phyloP scores from a whole-genome alignment of 1,140 invertebrate species.

The Hylaeus anthracinus region DNA sequence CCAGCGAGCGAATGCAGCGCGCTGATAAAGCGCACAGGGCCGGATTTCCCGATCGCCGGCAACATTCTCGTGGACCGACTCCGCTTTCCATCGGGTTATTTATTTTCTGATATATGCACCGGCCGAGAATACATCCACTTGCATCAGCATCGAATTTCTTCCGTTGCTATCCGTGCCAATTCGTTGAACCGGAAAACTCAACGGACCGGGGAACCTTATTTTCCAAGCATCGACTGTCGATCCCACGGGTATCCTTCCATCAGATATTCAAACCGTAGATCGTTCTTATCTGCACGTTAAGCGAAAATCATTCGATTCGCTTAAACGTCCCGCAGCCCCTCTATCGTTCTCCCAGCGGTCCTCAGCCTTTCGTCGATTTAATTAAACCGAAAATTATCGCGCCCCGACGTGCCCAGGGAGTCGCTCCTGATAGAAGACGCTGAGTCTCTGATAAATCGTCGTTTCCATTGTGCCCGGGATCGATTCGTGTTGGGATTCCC shows the following conservation, averaged over 20 bases:
- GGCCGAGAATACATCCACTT: slow-evolving; percentile 42
- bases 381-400: slow-evolving; percentile 43
- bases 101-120: slow-evolving; percentile 45
- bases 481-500: not conserved
- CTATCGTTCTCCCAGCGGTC: too few relatives aligned
- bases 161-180: slow-evolving; percentile 40
- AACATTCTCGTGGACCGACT: slow-evolving; percentile 30
- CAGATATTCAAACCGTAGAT: slow-evolving; percentile 50
- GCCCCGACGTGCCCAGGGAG: not conserved
- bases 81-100: slow-evolving; percentile 38
- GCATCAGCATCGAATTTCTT: slow-evolving; percentile 44
- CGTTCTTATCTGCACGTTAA: slow-evolving; percentile 50
- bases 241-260: slow-evolving; percentile 46
- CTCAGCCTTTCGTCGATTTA: slow-evolving; percentile 18
- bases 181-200: slow-evolving; percentile 47
- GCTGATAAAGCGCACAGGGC: not conserved
- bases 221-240: slow-evolving; percentile 42
- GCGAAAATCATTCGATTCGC: slow-evolving; percentile 51
- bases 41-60: slow-evolving; percentile 1
- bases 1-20: not conserved
- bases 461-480: not conserved
- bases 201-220: slow-evolving; percentile 45
- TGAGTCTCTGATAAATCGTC: not conserved
- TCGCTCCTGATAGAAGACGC: not conserved
- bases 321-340: slow-evolving; percentile 6